phyloP scores from a whole-genome alignment of 2,113 vertebrate genomes.

The Phyllostomus discolor region DNA sequence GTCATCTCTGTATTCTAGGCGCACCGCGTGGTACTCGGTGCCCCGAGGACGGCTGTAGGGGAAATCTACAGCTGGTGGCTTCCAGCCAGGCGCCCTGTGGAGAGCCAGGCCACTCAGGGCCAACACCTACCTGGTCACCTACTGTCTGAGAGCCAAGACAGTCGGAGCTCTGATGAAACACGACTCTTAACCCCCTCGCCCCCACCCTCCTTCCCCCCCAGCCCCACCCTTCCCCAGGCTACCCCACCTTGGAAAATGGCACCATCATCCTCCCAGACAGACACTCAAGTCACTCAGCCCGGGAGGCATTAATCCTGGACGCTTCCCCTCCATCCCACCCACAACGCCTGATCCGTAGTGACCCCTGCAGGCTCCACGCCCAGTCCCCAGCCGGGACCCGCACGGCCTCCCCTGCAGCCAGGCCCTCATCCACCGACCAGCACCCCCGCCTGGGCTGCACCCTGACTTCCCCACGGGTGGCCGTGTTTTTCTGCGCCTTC shows the following conservation, averaged over 20 bases:
- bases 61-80: background rate
- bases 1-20: background rate
- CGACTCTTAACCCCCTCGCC: background rate
- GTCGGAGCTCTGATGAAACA: background rate
- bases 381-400: background rate
- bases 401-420: too few species aligned
- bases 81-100: background rate
- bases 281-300: background rate
- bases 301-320: too few species aligned
- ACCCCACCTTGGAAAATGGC: background rate
- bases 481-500: background rate
- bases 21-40: background rate
- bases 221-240: too few species aligned
- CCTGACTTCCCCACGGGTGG: background rate
- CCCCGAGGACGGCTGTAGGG: background rate
- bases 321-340: too few species aligned
- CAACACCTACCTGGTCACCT: background rate
- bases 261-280: background rate
- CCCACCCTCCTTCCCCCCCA: background rate
- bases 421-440: background rate
- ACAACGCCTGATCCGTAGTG: accelerated
- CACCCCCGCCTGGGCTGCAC: background rate
- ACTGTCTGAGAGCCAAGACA: background rate
- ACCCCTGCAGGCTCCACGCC: background rate
- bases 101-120: background rate